Conservation (phyloP, 2,113 vertebrate species). For the Chloroceryle aenea region DNA sequence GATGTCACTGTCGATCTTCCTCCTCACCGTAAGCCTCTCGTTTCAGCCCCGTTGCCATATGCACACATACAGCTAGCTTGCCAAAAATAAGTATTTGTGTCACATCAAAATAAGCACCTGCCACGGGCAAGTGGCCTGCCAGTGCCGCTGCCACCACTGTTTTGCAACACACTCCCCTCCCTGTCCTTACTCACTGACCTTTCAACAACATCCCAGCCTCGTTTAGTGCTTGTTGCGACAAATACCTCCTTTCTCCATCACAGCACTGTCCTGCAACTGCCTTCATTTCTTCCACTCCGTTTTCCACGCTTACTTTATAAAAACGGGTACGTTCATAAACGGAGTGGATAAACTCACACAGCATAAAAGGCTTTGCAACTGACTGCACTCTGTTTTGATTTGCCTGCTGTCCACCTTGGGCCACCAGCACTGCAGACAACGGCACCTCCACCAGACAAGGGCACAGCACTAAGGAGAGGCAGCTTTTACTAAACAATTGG, state of each 20-base stretch:
- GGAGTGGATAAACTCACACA: background rate
- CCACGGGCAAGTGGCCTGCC: constrained; percentile 5
- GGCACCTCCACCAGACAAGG: background rate
- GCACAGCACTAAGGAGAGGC: background rate
- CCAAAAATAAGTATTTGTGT: constrained; percentile 53
- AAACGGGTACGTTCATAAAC: background rate
- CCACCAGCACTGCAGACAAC: background rate
- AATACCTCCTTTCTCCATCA: background rate
- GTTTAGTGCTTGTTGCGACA: background rate
- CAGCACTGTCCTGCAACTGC: background rate
- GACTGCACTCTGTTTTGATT: background rate
- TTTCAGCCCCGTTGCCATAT: background rate
- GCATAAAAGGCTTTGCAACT: background rate
- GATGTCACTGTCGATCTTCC: background rate
- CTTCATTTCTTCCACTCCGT: background rate
- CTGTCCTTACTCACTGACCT: constrained; percentile 34
- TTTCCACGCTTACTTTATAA: background rate
- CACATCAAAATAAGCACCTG: constrained; percentile 44
- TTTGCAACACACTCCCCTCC: background rate
- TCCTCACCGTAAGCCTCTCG: background rate
- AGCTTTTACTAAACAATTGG: background rate
- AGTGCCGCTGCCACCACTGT: background rate
- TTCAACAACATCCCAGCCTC: background rate
- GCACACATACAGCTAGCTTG: background rate
- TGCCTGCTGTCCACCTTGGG: background rate